Conservation (phyloP, 2,797 vertebrate genomes). For the Parauchenoglanis punctatus region DNA sequence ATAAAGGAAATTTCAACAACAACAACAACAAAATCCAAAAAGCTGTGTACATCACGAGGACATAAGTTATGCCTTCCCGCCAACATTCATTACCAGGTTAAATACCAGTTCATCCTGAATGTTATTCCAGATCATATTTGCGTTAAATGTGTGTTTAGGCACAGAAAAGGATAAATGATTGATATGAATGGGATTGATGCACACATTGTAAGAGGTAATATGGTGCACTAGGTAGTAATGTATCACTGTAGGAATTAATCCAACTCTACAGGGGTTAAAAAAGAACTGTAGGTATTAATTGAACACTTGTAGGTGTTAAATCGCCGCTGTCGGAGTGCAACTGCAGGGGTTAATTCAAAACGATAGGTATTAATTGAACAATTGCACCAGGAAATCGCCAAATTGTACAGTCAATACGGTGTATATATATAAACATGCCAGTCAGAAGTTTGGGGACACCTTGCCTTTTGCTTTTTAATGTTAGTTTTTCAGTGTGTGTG, state of each 20-base stretch:
- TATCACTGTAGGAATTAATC: constrained; percentile 29
- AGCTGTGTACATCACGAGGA: neutral
- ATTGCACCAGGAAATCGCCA: constrained; percentile 16
- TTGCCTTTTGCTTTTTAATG: neutral
- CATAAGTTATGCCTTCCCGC: neutral
- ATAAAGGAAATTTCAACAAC: neutral
- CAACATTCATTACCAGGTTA: neutral
- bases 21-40: neutral
- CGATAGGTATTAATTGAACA: constrained; percentile 29
- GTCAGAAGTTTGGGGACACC: neutral
- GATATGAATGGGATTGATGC: neutral
- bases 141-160: neutral
- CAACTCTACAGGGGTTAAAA: neutral
- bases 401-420: constrained; percentile 24
- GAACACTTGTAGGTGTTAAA: constrained; percentile 8
- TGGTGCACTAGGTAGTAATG: constrained; percentile 12
- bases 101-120: neutral
- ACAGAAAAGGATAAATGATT: neutral
- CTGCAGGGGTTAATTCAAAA: constrained; percentile 16
- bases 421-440: neutral
- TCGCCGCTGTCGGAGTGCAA: neutral
- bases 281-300: constrained; percentile 25
- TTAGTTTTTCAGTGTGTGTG: constrained; percentile 13
- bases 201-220: neutral
- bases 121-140: neutral